These are phyloP conservation scores for Notolepis coatsorum DNA, from an alignment of 2,797 vertebrate species.

Conservation along the genomic window DNA sequence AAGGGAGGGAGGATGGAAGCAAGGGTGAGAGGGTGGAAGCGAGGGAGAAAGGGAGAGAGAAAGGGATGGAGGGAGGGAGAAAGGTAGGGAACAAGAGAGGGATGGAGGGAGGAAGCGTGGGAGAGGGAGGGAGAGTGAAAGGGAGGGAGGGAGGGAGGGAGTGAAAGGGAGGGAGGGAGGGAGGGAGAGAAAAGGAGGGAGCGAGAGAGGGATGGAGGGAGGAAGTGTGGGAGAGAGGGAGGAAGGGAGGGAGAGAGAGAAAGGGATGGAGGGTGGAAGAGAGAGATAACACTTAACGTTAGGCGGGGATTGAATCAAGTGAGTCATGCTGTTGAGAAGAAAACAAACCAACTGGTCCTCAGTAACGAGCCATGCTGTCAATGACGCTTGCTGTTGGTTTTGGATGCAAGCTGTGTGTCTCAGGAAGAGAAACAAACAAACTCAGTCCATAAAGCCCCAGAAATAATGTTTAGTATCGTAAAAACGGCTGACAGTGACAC, in stretches of 20 bases:
- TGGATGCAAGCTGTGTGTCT: conserved; percentile 39
- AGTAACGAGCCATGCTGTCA: conserved; percentile 27
- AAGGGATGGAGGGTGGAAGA: not conserved
- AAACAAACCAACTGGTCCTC: conserved; percentile 15
- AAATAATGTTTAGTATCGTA: no score
- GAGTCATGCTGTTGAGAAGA: not conserved
- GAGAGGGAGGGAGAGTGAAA: no score
- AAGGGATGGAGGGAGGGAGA: not conserved
- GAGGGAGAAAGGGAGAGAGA: no score
- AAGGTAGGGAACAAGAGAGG: not conserved
- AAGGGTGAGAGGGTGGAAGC: not conserved
- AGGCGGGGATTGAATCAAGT: conserved; percentile 32
- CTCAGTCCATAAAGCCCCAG: no score
- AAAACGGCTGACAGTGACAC: no score
- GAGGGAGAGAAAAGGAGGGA: not conserved
- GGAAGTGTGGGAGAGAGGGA: not conserved
- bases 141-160: not conserved
- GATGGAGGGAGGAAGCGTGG: no score
- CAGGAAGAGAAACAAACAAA: conserved; percentile 19
- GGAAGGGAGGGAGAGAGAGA: not conserved
- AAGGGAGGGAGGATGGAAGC: not conserved
- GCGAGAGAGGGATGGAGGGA: not conserved
- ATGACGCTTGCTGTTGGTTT: conserved; percentile 26
- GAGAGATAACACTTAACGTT: conserved; percentile 29
- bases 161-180: not conserved